phyloP scores from a whole-genome alignment of 1,140 invertebrate species.

The Aphaenogaster rudis region DNA sequence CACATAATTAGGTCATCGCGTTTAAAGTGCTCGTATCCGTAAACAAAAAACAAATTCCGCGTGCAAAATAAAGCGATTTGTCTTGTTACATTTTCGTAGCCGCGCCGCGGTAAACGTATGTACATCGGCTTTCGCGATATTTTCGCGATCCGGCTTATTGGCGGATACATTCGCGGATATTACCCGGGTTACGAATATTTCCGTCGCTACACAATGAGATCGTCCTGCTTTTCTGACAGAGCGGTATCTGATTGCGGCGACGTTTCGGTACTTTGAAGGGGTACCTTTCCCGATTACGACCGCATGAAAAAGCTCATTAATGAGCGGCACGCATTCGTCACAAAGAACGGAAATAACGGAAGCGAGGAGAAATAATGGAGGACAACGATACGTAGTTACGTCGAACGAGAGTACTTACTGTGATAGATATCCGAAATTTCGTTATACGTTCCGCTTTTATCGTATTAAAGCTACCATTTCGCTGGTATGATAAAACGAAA shows the following conservation, averaged over 20 bases:
- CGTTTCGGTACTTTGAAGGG: slow-evolving; percentile 52
- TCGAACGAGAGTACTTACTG: slow-evolving; percentile 20
- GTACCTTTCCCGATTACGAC: slow-evolving; percentile 17
- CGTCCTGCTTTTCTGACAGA: slow-evolving; percentile 37
- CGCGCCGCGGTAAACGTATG: not conserved
- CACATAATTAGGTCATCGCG: slow-evolving; percentile 35
- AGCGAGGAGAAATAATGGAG: slow-evolving; percentile 18
- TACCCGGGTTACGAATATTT: slow-evolving; percentile 48
- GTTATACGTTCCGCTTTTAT: slow-evolving; percentile 5
- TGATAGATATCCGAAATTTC: slow-evolving; percentile 28
- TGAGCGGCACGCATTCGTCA: slow-evolving; percentile 23
- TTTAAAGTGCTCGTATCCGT: slow-evolving; percentile 23
- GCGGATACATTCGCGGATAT: slow-evolving; percentile 7
- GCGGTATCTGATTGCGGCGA: slow-evolving; percentile 54
- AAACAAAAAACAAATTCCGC: slow-evolving; percentile 34
- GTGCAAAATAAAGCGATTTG: slow-evolving; percentile 38
- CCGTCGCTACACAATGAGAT: slow-evolving; percentile 29
- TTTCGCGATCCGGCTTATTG: slow-evolving; percentile 24
- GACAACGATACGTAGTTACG: slow-evolving; percentile 9
- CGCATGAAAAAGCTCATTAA: slow-evolving; percentile 55
- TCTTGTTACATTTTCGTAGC: slow-evolving; percentile 46
- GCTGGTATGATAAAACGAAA: slow-evolving; percentile 1
- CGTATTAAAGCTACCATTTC: not conserved
- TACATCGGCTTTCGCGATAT: slow-evolving; percentile 23
- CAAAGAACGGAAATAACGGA: slow-evolving; percentile 40